Evolutionary conservation across 2,888 invertebrate genomes (phyloP), one percentile per base, ranked within the genome.

Genomic region (Phania funesta): DNA sequence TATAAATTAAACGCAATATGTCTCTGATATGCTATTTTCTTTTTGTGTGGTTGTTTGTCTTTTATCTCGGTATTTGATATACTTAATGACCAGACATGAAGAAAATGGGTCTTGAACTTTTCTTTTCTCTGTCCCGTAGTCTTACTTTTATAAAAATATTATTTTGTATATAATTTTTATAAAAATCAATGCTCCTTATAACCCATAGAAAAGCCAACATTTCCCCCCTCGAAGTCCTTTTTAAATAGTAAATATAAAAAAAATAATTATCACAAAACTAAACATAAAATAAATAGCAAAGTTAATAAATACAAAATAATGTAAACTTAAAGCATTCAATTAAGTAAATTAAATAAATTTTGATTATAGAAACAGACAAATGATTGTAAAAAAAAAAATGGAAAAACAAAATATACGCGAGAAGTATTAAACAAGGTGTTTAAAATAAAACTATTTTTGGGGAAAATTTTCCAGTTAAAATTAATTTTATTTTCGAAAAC

Each of bases 271-370:
- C 22, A 56, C 29, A 58, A 48, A 71, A 50, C 29, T 71, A 71
- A 71, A 50, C 13, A 38, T 26, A 60, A 48, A 71, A 5, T 50
- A 60, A 50, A 73, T 73, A 73, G 73, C 38, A 62, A 62, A 73
- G 62, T 75, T 77, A 67, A 35, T 38, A 46, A 75, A 68, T 26
- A 22, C 11, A 56, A 62, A 62, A n/a, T 65, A 67, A 67, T 26
- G 3, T 13, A 65, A 52, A 62, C 11, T 44, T 41, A 29, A n/a
- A 26, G 9, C n/a, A 22, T 16, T 64, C 46, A 48, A 29, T 24
- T 20, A 29, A 22, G 22, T n/a, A 22, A 1, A 13, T 48, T 22
- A 48, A 24, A 22, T 32, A 64, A 18, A 50, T 64, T 29, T 58
- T n/a, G n/a, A n/a, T n/a, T n/a, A n/a, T n/a, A 60, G 84, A 24